These are phyloP conservation scores for Apantesis nais DNA, from an alignment of 2,888 invertebrate species.

Conservation along the genomic window DNA sequence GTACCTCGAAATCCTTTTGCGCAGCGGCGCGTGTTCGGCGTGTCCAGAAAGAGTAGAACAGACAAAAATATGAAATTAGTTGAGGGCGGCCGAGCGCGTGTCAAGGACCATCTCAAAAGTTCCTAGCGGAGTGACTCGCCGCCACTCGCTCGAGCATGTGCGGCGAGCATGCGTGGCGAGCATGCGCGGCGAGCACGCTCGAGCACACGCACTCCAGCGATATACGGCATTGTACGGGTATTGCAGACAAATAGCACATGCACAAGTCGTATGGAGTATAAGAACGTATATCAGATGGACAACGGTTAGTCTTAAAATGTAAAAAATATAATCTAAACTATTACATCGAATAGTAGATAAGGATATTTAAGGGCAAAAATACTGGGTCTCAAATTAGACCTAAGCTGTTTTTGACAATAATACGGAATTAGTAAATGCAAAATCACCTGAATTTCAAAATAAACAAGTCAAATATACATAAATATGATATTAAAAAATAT, in stretches of 20 bases:
- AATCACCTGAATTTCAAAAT: conserved; percentile 62
- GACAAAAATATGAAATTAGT: conserved; percentile 89
- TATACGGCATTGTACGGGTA: conserved; percentile 44
- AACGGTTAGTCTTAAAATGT: conserved; percentile 72
- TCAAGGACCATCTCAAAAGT: conserved; percentile 97
- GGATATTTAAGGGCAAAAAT: conserved; percentile 68
- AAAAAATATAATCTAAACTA: conserved; percentile 70
- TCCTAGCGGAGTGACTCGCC: conserved; percentile 85
- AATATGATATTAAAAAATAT: conserved; percentile 54
- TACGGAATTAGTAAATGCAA: conserved; percentile 62
- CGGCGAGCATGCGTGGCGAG: conserved; percentile 31
- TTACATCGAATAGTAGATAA: conserved; percentile 79
- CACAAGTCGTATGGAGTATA: conserved; percentile 66
- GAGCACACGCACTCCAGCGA: conserved; percentile 50
- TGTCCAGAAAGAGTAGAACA: conserved; percentile 90
- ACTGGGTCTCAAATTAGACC: conserved; percentile 64
- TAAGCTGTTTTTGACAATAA: conserved; percentile 70
- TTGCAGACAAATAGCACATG: conserved; percentile 78
- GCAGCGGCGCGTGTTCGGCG: conserved; percentile 88
- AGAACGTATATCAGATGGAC: conserved; percentile 68
- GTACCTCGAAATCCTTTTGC: conserved; percentile 95
- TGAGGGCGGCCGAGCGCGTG: conserved; percentile 82
- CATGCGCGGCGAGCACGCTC: conserved; percentile 29
- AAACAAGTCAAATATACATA: conserved; percentile 59
- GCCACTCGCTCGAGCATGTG: conserved; percentile 39